phyloP scores from a whole-genome alignment of 2,888 invertebrate species.

The Phaonia tiefii region DNA sequence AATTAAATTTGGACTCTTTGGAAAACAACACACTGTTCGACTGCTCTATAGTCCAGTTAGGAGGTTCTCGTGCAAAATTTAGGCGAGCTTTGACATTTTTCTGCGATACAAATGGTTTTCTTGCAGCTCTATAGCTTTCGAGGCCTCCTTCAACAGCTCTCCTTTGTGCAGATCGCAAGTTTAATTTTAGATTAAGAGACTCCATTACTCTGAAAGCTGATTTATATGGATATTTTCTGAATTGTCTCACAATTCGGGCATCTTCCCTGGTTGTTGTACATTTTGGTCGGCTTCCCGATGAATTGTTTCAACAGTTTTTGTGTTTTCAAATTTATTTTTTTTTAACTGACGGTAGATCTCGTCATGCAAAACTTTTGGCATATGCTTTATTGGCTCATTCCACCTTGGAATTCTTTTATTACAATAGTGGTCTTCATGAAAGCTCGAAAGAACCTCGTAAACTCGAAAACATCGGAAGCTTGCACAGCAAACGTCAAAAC shows the following conservation, averaged over 20 bases:
- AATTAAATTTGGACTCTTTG: background rate
- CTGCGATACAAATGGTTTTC: no score
- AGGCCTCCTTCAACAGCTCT: background rate
- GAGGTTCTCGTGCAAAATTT: background rate
- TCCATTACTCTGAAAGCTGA: background rate
- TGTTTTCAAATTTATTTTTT: background rate
- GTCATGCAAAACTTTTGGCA: no score
- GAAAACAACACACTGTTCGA: background rate
- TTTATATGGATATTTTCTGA: background rate
- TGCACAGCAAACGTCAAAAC: no score
- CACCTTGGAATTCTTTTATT: no score
- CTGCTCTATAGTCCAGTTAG: background rate
- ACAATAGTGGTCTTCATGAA: no score
- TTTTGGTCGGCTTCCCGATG: background rate
- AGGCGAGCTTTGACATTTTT: no score
- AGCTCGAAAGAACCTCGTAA: no score
- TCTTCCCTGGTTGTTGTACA: background rate
- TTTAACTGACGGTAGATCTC: background rate
- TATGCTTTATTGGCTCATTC: no score
- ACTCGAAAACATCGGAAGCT: no score
- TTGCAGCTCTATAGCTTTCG: background rate
- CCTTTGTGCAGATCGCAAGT: background rate
- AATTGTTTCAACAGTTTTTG: background rate
- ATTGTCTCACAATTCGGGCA: background rate
- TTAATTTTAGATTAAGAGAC: background rate